Evolutionary conservation across 2,113 vertebrate species (phyloP).

Genomic region (Hemiprocne comata): DNA sequence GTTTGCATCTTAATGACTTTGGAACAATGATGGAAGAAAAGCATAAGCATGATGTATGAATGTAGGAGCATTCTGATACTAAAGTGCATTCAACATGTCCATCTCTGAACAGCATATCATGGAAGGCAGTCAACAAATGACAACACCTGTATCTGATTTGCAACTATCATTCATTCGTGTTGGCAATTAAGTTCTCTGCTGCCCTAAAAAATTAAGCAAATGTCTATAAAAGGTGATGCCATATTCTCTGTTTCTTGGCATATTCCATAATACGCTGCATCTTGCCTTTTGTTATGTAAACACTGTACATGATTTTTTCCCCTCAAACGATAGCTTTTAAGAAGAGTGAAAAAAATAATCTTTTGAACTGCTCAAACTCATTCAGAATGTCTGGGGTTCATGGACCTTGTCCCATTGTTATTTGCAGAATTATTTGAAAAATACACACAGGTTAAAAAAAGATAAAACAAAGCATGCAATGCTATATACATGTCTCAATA

Average conservation of each 20-base stretch:
- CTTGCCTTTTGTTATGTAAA: slow-evolving; percentile 69
- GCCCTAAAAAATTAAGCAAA: slow-evolving; percentile 32
- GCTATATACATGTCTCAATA: slow-evolving; percentile 93
- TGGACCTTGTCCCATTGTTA: slow-evolving; percentile 76
- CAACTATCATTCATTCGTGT: slow-evolving; percentile 15
- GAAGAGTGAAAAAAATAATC: slow-evolving; percentile 27
- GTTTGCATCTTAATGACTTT: slow-evolving; percentile 7
- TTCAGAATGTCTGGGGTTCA: slow-evolving; percentile 68
- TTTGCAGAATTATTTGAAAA: slow-evolving; percentile 66
- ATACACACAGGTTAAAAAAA: slow-evolving; percentile 74
- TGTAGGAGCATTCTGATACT: slow-evolving; percentile 1
- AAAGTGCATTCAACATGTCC: slow-evolving; percentile 8
- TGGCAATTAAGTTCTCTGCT: slow-evolving; percentile 57
- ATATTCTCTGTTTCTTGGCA: slow-evolving; percentile 31
- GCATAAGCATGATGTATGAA: slow-evolving; percentile 30
- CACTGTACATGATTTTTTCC: slow-evolving; percentile 43
- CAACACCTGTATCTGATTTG: slow-evolving; percentile 14
- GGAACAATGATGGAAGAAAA: slow-evolving; percentile 27
- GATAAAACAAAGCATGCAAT: slow-evolving; percentile 75
- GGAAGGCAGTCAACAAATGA: slow-evolving; percentile 52
- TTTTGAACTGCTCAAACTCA: slow-evolving; percentile 44
- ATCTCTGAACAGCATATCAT: slow-evolving; percentile 44
- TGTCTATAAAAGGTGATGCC: slow-evolving; percentile 43
- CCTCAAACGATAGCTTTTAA: slow-evolving; percentile 47
- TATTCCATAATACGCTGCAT: slow-evolving; percentile 58